Base-by-base conservation (phyloP, 1,140 invertebrate genomes). In the Archivesica marissinica region DNA sequence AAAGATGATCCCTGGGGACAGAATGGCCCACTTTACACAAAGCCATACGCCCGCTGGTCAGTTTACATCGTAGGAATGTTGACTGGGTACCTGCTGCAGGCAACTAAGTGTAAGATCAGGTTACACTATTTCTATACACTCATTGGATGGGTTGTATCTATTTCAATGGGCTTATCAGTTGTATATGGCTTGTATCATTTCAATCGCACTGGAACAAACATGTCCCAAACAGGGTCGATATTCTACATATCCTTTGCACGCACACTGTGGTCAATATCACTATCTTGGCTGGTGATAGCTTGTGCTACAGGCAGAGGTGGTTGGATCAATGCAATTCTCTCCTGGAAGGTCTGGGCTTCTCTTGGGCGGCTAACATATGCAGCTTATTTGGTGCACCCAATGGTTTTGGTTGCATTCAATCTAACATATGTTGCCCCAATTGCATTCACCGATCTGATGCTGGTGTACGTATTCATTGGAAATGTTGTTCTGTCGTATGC, bases 311-410 rank as follows among this genome's bases (percentile, higher is more conserved):
- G 74, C 0, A 38, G 39, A n/a, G 74, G 74, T 15, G 74, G 74
- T 39, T 56, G 54, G 74, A 23, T 56, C 2, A 39, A 56, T 54
- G 23, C 44, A 35, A 56, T 59, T 56, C 74, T 77, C 30, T 97
- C 97, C 0, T 97, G 97, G 92, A 95, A 96, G 50, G 95, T 96
- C 0, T 95, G 97, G 61, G 95, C 97, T 88, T 97, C 97, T 0
- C 94, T 98, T 20, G 97, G 97, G 87, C 95, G 97, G 68, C 95
- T 98, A 33, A 98, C 97, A 1, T 98, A 98, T 93, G 97, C 97
- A 92, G 96, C 97, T 7, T 99, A 98, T 93, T 95, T 98, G 38
- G 95, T 98, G n/a, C 97, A 98, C 94, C 91, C 93, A 13, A 86
- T 94, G 30, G 83, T 94, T 47, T 86, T 94, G 23, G 30, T 79